Evolutionary conservation across 2,888 invertebrate genomes (phyloP), one percentile per base, ranked within the genome.

Genomic region (Eupithecia subumbrata): DNA sequence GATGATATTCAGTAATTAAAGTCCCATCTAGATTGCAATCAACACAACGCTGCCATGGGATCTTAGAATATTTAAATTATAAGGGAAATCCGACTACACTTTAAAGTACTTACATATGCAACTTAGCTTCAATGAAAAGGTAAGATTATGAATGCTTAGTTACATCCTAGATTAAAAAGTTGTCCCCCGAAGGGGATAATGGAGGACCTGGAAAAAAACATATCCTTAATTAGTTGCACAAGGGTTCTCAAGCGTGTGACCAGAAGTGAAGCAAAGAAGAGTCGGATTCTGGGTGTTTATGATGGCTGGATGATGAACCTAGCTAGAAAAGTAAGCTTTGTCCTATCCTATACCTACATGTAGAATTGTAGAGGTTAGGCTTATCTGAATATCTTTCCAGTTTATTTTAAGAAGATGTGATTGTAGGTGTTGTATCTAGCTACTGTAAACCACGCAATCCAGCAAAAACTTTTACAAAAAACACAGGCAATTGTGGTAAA

Each of bases 11-110:
- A 76, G 78, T 81, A 84, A 84, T 84, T 84, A 82, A 73, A 76
- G 75, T 80, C 25, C 40, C 81, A 82, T 83, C 76, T 79, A 82
- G 85, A 84, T 64, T 85, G 40, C 72, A 82, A 83, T 84, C 80
- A 75, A 63, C 64, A 74, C 63, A 63, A 68, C 71, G 34, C 68
- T 71, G 52, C 64, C 69, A 69, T 76, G 74, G 40, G 64, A 56
- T 63, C 71, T 67, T 43, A 22, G 63, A 63, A 56, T 63, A 71
- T 71, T 70, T 30, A 60, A 70, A 60, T 56, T 5, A 22, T 52
- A 30, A 64, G 34, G 64, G 4, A 60, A 37, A 69, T n/a, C 22
- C n/a, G 67, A 68, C 25, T 45, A 22, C 8, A 22, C 14, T 5
- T 63, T 5, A 1, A 45, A 45, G 14, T 45, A n/a, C n/a, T n/a